Evolutionary conservation across 2,888 invertebrate species (phyloP), one percentile per base, ranked within the genome.

Genomic region (Tolmerus cingulatus): DNA sequence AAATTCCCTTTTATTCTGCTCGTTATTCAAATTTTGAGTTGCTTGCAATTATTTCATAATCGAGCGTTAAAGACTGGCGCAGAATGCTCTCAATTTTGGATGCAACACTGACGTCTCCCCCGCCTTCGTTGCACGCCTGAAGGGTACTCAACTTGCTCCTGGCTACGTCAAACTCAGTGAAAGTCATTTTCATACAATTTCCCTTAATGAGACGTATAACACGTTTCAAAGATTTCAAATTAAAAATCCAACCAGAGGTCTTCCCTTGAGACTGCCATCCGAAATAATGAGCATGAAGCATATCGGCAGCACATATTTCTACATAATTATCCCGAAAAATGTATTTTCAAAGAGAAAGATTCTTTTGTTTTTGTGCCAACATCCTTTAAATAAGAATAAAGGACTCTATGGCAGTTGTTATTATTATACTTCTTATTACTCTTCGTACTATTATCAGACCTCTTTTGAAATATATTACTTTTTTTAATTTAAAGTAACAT

Each of bases 11-110:
- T 84, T 84, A 51, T 84, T 84, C 74, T 74, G 66, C 66, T 66
- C 84, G 84, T 84, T 84, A 84, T 84, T 84, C 84, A 84, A 84
- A 84, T 84, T 84, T 84, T 23, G 43, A 84, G 84, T 74, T 16
- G 23, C 84, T 66, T 74, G 84, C 84, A 84, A 84, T 84, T 84
- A 84, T 84, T 84, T 84, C 84, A 84, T 84, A 84, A 84, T 66
- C 84, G 84, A 14, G 37, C 57, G 84, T 37, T 37, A 84, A 84
- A 84, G 57, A 43, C 43, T 84, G 82, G 74, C 74, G 51, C 84
- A 74, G 74, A 84, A 66, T 66, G 84, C 84, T 84, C 84, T 84
- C 74, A 57, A 84, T 84, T 57, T 74, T 19, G 84, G 84, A 23
- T 78, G 78, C 78, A 78, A 5, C 7, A 16, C 9, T 23, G 19